These are phyloP conservation scores for Nephila pilipes DNA, from an alignment of 1,140 invertebrate genomes.

Conservation along the genomic window DNA sequence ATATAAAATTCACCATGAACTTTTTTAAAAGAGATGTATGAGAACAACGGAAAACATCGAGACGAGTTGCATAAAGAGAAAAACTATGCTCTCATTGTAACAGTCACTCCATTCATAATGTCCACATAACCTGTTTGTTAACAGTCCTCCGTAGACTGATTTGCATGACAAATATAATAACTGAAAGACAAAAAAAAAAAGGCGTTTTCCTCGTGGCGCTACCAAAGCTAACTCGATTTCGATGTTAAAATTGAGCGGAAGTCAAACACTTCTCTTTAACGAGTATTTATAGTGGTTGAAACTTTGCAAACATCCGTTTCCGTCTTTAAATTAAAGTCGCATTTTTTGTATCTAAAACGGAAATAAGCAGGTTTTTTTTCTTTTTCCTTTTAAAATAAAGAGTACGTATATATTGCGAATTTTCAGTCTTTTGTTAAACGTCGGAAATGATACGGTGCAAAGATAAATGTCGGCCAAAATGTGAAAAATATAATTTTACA, in stretches of 20 bases:
- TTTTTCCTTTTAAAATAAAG: neutral
- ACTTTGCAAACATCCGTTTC: constrained; percentile 75
- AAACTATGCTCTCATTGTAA: neutral
- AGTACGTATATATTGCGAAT: neutral
- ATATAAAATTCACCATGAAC: neutral
- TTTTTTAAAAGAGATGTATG: neutral
- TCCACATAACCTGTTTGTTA: constrained; percentile 46
- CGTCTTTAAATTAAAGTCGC: constrained; percentile 74
- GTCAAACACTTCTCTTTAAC: constrained; percentile 75
- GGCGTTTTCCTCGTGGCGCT: constrained; percentile 61
- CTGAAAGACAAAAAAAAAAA: constrained; percentile 42
- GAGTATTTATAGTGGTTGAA: constrained; percentile 67
- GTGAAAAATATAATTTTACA: neutral
- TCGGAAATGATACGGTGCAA: neutral
- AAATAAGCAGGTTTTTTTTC: constrained; percentile 26
- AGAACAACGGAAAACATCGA: neutral
- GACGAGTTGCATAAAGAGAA: neutral
- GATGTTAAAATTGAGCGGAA: constrained; percentile 76
- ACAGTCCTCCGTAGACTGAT: neutral
- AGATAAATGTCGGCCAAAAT: neutral
- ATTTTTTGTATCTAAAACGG: constrained; percentile 50
- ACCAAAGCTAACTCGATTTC: constrained; percentile 60
- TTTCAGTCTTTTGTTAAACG: constrained; percentile 21
- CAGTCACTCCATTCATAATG: constrained; percentile 2
- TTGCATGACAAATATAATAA: constrained; percentile 59